Evolutionary conservation across 1,140 invertebrate species (phyloP).

Genomic region (Cryptotermes secundus): DNA sequence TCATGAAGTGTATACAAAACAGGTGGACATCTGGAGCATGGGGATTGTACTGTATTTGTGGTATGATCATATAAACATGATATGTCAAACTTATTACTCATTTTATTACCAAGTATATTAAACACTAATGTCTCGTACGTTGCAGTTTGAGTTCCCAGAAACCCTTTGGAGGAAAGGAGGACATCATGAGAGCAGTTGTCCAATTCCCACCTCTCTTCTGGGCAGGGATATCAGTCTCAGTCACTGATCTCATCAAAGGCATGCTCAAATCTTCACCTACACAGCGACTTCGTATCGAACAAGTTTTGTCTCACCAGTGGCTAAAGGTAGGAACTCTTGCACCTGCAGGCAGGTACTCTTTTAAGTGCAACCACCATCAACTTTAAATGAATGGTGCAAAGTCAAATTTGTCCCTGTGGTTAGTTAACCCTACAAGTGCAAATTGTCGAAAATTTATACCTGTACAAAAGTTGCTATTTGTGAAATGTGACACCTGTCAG

Average conservation of each 20-base stretch:
- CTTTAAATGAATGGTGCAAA: no score
- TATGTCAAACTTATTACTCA: no score
- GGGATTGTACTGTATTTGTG: not conserved
- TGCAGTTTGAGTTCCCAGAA: not conserved
- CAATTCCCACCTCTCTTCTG: not conserved
- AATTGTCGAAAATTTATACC: no score
- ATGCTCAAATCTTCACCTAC: not conserved
- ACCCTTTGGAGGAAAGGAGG: not conserved
- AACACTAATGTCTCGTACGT: not conserved
- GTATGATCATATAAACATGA: not conserved
- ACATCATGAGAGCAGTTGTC: not conserved
- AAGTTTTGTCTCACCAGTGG: not conserved
- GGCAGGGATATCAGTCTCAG: not conserved
- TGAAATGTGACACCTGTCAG: no score
- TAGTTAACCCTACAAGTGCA: no score
- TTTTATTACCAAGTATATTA: no score
- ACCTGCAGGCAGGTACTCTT: no score
- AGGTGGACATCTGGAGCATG: conserved; percentile 23
- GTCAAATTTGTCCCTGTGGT: no score
- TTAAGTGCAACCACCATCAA: no score
- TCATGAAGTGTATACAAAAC: not conserved
- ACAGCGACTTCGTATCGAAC: not conserved
- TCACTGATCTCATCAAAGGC: not conserved
- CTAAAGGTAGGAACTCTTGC: not conserved
- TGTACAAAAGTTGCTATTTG: no score